Evolutionary conservation across 2,113 vertebrate genomes (phyloP).

Genomic region (Pionites leucogaster): DNA sequence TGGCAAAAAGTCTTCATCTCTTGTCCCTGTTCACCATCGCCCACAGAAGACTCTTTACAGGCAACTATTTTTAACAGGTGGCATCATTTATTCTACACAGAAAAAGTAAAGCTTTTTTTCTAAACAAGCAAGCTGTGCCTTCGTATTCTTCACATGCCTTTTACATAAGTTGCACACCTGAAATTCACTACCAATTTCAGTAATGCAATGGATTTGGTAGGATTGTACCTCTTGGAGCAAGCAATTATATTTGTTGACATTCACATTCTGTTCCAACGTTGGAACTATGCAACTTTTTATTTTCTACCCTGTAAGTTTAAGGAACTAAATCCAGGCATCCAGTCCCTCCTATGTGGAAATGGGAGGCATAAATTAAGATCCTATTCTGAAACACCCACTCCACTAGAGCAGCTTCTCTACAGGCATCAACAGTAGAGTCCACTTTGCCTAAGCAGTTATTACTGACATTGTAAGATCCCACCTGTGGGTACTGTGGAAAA

Average conservation of each 20-base stretch:
- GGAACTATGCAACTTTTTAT: neutral
- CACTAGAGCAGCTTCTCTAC: neutral
- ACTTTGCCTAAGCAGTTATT: neutral
- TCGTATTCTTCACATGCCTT: neutral
- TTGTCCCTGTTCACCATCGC: neutral
- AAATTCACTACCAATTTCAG: neutral
- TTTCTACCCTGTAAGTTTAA: neutral
- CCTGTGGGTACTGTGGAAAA: neutral
- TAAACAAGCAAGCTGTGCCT: neutral
- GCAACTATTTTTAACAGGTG: neutral
- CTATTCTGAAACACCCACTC: neutral
- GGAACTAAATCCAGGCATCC: neutral
- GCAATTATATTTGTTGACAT: neutral
- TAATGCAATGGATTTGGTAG: neutral
- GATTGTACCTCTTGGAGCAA: neutral
- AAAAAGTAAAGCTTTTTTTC: neutral
- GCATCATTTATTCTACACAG: neutral
- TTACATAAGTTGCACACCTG: neutral
- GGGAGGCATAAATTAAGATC: neutral
- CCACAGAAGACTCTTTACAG: neutral
- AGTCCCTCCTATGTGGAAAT: neutral
- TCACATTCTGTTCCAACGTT: neutral
- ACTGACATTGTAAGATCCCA: neutral
- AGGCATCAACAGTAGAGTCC: accelerated
- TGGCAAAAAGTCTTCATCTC: neutral